Evolutionary conservation across 2,888 invertebrate species (phyloP).

Genomic region (Xanthorhoe designata): DNA sequence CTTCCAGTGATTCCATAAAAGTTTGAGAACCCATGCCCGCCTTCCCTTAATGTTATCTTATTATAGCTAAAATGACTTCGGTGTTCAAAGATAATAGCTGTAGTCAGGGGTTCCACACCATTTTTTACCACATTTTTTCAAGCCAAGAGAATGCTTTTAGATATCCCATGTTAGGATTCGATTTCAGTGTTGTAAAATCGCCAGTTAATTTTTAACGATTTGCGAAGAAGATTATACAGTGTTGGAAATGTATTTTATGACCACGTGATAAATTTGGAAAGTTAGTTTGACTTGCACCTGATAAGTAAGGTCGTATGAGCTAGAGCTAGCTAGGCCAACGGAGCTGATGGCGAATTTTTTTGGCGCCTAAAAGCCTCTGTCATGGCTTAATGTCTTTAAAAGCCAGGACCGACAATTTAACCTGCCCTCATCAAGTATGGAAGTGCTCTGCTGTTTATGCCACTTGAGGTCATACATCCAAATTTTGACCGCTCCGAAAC

Average conservation of each 20-base stretch:
- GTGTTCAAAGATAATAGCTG: conserved; percentile 83
- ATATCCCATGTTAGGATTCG: conserved; percentile 76
- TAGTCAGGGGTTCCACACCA: conserved; percentile 71
- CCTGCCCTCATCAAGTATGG: too few species aligned
- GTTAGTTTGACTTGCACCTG: conserved; percentile 15
- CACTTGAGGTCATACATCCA: too few species aligned
- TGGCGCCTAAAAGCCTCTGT: too few species aligned
- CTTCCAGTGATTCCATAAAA: conserved; percentile 32
- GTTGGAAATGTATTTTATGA: conserved; percentile 21
- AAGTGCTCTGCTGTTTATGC: too few species aligned
- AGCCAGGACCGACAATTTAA: too few species aligned
- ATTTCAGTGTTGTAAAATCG: conserved; percentile 59
- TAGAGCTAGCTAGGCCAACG: too few species aligned
- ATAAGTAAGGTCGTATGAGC: not conserved
- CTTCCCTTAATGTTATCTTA: conserved; percentile 85
- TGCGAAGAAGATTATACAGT: conserved; percentile 31
- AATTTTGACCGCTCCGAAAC: too few species aligned
- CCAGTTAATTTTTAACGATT: conserved; percentile 44
- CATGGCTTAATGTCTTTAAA: too few species aligned
- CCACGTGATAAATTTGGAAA: conserved; percentile 2
- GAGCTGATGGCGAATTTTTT: too few species aligned
- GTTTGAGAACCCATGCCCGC: conserved; percentile 62
- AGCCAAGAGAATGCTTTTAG: conserved; percentile 76
- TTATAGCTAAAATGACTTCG: conserved; percentile 86
- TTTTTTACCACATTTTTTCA: conserved; percentile 75